These are phyloP conservation scores for Seriola rivoliana DNA, from an alignment of 2,113 vertebrate species.

Conservation along the genomic window DNA sequence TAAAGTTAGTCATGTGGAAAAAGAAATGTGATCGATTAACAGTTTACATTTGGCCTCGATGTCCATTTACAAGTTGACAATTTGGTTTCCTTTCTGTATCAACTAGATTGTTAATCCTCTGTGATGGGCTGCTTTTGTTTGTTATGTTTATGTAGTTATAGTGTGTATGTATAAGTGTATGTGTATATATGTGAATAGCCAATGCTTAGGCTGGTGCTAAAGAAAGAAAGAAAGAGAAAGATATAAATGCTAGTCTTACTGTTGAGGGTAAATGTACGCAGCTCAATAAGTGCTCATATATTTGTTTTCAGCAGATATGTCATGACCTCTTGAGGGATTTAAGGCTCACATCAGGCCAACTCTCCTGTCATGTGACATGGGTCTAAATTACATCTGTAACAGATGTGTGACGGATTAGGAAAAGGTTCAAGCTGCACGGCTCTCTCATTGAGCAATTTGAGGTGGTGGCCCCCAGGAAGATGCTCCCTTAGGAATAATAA, in stretches of 20 bases:
- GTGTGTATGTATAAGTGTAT: too few relatives aligned
- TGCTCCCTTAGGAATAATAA: constrained; percentile 51
- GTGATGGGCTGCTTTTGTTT: not conserved
- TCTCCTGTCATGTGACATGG: constrained; percentile 51
- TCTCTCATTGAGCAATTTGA: constrained; percentile 53
- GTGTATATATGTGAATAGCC: not conserved
- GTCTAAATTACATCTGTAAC: constrained; percentile 69
- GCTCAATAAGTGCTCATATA: not conserved
- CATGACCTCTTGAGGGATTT: constrained; percentile 54
- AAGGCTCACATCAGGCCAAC: constrained; percentile 40
- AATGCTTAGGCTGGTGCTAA: not conserved
- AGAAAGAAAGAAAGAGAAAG: not conserved
- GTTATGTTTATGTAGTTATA: too few relatives aligned
- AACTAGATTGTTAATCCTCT: not conserved
- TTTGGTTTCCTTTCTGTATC: not conserved
- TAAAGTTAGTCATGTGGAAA: not conserved
- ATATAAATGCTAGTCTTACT: not conserved
- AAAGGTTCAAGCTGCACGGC: constrained; percentile 42
- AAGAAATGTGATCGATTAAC: too few relatives aligned
- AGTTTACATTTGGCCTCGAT: too few relatives aligned
- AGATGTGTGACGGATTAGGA: constrained; percentile 75
- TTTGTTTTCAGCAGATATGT: constrained; percentile 21
- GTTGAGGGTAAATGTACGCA: not conserved
- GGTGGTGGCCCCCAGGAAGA: constrained; percentile 32
- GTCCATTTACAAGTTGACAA: not conserved